These are phyloP conservation scores for Eupithecia abbreviata DNA, from an alignment of 2,888 invertebrate genomes.

Conservation along the genomic window DNA sequence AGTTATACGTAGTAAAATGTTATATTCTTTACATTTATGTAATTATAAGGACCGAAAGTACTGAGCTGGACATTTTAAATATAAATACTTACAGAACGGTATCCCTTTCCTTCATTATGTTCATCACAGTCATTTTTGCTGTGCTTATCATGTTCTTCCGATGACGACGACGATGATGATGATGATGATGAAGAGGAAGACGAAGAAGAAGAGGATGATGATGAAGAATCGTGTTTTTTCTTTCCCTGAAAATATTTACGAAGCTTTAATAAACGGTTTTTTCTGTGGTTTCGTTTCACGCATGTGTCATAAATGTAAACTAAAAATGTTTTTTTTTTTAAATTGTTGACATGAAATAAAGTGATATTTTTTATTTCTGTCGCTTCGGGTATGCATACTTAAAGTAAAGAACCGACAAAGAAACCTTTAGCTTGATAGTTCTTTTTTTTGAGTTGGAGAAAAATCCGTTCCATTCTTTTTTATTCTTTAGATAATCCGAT, in stretches of 20 bases:
- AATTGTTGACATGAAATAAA: too few relatives aligned
- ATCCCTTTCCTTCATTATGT: conserved; percentile 23
- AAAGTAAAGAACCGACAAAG: too few relatives aligned
- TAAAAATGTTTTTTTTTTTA: too few relatives aligned
- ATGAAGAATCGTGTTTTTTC: conserved; percentile 54
- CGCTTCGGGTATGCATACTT: too few relatives aligned
- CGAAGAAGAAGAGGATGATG: conserved; percentile 63
- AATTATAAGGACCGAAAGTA: neutral
- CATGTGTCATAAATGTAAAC: neutral
- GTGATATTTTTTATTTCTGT: too few relatives aligned
- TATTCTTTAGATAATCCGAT: too few relatives aligned
- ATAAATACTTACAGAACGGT: neutral
- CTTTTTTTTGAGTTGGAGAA: too few relatives aligned
- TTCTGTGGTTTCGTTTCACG: neutral
- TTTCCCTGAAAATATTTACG: conserved; percentile 48
- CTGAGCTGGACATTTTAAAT: too few relatives aligned
- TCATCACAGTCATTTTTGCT: conserved; percentile 40
- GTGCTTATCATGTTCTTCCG: conserved; percentile 56
- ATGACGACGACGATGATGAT: conserved; percentile 63
- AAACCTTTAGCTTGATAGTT: too few relatives aligned
- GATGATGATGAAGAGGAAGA: conserved; percentile 56
- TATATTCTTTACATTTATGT: neutral
- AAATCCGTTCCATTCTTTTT: too few relatives aligned
- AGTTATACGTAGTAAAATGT: neutral
- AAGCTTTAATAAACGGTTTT: neutral